phyloP scores from a whole-genome alignment of 1,140 invertebrate species.

The Spodoptera frugiperda region DNA sequence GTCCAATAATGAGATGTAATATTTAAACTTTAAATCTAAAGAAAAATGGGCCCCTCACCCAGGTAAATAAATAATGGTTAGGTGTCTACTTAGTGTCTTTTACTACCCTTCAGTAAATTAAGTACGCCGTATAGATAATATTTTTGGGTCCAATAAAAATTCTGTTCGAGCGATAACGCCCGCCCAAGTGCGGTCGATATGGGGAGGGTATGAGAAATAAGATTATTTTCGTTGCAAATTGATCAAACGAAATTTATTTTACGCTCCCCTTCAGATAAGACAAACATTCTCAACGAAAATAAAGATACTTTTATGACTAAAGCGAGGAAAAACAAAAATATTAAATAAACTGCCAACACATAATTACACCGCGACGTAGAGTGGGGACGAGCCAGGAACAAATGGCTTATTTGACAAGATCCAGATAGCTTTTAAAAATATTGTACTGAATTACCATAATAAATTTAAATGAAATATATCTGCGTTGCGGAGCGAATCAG shows the following conservation, averaged over 20 bases:
- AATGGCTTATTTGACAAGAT: constrained; percentile 15
- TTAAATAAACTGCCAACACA: constrained; percentile 18
- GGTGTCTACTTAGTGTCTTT: constrained; percentile 16
- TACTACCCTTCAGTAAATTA: constrained; percentile 43
- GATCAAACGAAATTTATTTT: constrained; percentile 50
- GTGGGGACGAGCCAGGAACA: not conserved
- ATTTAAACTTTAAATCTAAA: not conserved
- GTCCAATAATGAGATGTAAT: not conserved
- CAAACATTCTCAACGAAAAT: constrained; percentile 39
- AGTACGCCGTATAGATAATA: constrained; percentile 44
- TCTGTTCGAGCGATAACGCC: constrained; percentile 42
- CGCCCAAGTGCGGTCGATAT: constrained; percentile 43
- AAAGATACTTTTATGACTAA: constrained; percentile 41
- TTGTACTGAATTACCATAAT: constrained; percentile 11
- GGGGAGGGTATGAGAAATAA: constrained; percentile 44
- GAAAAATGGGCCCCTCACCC: not conserved
- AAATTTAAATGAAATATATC: constrained; percentile 14
- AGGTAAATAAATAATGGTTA: constrained; percentile 24
- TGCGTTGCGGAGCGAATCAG: constrained; percentile 13
- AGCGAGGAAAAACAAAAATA: constrained; percentile 18
- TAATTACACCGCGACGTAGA: constrained; percentile 9
- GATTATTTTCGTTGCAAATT: constrained; percentile 50
- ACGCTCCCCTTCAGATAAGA: constrained; percentile 40
- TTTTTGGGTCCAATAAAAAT: constrained; percentile 48
- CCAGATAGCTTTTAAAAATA: constrained; percentile 29